Conservation (phyloP, 2,113 vertebrate genomes). For the Tachysurus vachellii region DNA sequence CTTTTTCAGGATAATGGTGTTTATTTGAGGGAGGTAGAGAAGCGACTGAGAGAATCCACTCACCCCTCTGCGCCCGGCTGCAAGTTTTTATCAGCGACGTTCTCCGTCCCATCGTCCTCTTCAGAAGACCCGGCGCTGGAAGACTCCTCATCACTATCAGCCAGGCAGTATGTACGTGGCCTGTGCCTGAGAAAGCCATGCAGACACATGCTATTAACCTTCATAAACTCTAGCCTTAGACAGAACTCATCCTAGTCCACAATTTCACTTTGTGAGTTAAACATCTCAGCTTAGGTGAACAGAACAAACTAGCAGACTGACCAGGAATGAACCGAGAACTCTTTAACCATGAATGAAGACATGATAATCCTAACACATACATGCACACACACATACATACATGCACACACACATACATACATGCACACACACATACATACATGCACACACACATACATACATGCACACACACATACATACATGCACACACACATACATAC, state of each 20-base stretch:
- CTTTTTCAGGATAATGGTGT: not conserved
- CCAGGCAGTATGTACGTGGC: slow-evolving; percentile 89
- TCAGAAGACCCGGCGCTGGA: slow-evolving; percentile 97
- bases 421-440: not conserved
- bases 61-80: slow-evolving; percentile 86
- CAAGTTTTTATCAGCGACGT: slow-evolving; percentile 28
- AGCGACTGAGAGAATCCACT: slow-evolving; percentile 60
- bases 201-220: slow-evolving; percentile 46
- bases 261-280: not conserved
- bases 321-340: not conserved
- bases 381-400: not conserved
- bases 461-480: not conserved
- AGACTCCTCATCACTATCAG: slow-evolving; percentile 97
- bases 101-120: slow-evolving; percentile 79
- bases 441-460: not conserved
- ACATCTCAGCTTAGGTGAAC: not conserved
- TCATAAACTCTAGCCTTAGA: not conserved
- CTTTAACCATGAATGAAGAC: not conserved
- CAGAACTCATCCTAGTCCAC: not conserved
- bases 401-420: not conserved
- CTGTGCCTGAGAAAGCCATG: slow-evolving; percentile 69
- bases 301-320: not conserved
- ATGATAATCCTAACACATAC: not conserved
- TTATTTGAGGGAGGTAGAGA: not conserved
- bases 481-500: not conserved